Conservation (phyloP, 2,888 invertebrate species). For the Salpingus planirostris region DNA sequence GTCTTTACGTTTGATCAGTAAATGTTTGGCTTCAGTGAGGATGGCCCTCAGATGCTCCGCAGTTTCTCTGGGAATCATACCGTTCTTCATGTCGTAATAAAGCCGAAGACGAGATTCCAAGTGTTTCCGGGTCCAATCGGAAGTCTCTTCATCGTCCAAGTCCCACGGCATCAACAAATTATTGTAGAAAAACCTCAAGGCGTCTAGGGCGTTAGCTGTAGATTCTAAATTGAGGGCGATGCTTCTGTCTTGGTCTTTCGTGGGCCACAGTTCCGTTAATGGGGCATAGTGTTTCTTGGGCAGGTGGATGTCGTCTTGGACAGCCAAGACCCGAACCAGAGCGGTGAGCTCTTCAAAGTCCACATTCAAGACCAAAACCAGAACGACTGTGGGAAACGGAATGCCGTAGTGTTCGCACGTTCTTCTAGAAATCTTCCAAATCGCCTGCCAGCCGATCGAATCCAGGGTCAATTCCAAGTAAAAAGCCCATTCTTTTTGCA, state of each 20-base stretch:
- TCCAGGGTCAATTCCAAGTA: slow-evolving; percentile 53
- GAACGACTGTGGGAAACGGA: slow-evolving; percentile 56
- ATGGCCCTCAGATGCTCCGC: slow-evolving; percentile 46
- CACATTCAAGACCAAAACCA: slow-evolving; percentile 49
- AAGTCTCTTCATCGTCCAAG: slow-evolving; percentile 51
- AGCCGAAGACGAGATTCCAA: slow-evolving; percentile 47
- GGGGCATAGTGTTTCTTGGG: slow-evolving; percentile 54
- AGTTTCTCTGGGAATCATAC: slow-evolving; percentile 43
- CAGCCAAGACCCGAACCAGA: slow-evolving; percentile 51
- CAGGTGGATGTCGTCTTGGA: slow-evolving; percentile 55
- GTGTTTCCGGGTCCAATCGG: slow-evolving; percentile 50
- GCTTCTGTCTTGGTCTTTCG: slow-evolving; percentile 50
- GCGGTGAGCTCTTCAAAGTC: slow-evolving; percentile 49
- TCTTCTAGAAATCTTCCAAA: slow-evolving; percentile 59
- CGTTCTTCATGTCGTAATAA: slow-evolving; percentile 50
- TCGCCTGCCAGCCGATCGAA: slow-evolving; percentile 58
- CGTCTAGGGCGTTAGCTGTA: slow-evolving; percentile 57
- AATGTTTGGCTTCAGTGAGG: slow-evolving; percentile 46
- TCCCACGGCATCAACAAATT: slow-evolving; percentile 67
- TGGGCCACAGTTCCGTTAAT: slow-evolving; percentile 56
- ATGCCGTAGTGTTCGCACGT: slow-evolving; percentile 57
- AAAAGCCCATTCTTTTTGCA: slow-evolving; percentile 48
- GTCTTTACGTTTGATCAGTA: slow-evolving; percentile 42
- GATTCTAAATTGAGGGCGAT: slow-evolving; percentile 48
- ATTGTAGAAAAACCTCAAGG: slow-evolving; percentile 56